Percentiles rank a stretch among this genome's conserved stretches.
Conservation (phyloP, 2,888 invertebrate species). For the Belgica antarctica region DNA sequence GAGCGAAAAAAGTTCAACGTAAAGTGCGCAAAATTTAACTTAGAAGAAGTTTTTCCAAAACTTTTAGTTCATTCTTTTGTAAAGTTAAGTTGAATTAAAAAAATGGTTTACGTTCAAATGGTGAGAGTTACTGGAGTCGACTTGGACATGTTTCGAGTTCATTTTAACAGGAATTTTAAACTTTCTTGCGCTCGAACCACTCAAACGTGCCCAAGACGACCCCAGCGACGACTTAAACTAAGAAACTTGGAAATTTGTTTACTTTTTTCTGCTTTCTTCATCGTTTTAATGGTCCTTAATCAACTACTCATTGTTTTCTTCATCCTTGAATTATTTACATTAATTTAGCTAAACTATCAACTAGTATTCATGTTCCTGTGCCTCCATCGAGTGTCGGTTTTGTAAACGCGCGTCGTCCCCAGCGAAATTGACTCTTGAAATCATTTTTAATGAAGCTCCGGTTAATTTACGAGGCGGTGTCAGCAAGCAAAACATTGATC, state of each 20-base stretch:
- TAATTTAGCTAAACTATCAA: slow-evolving; percentile 7
- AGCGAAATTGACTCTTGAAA: not conserved
- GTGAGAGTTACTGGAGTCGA: no score
- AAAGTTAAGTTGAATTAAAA: no score
- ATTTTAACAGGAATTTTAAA: no score
- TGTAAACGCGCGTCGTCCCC: not conserved
- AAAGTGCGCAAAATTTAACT: not conserved
- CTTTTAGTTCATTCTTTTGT: no score
- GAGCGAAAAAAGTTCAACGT: not conserved
- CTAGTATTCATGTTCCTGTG: not conserved
- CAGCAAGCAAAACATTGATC: not conserved
- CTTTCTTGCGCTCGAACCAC: not conserved
- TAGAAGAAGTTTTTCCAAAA: no score
- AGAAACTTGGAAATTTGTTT: no score
- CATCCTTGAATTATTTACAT: slow-evolving; percentile 3
- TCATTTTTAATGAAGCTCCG: not conserved
- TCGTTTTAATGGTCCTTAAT: slow-evolving; percentile 1
- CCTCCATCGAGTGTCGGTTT: no score
- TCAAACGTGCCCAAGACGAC: not conserved
- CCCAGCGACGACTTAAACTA: no score
- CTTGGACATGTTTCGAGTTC: no score
- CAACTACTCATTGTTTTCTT: not conserved
- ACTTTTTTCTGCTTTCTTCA: no score
- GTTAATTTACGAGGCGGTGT: no score
- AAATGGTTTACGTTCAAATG: slow-evolving; percentile 11